phyloP scores from a whole-genome alignment of 2,797 vertebrate genomes.

The Megaceryle alcyon region DNA sequence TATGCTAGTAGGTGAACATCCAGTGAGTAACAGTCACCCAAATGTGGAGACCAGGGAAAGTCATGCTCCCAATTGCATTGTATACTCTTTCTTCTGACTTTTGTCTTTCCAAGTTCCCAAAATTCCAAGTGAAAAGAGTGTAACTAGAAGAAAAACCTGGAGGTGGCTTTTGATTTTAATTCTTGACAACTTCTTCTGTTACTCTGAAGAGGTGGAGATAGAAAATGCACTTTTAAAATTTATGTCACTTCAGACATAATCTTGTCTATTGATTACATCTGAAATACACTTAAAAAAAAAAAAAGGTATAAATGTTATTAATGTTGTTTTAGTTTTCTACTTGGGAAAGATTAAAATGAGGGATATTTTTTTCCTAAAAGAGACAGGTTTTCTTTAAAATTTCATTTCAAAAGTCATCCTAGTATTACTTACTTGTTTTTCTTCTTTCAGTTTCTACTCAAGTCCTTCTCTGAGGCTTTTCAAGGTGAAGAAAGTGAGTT shows the following conservation, averaged over 20 bases:
- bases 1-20: neutral
- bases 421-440: neutral
- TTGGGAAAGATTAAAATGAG: slow-evolving; percentile 16
- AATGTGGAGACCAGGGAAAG: neutral
- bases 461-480: neutral
- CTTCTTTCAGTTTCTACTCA: neutral
- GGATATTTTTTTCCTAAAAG: neutral
- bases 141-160: neutral
- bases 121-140: neutral
- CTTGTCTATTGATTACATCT: neutral
- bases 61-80: too few relatives aligned
- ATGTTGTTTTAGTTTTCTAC: slow-evolving; percentile 25
- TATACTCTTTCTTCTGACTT: neutral
- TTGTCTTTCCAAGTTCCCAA: neutral
- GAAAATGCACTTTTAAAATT: neutral
- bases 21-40: neutral
- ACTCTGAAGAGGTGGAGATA: neutral
- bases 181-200: neutral
- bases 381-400: neutral
- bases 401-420: neutral
- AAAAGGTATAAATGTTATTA: slow-evolving; percentile 3
- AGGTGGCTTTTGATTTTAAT: neutral
- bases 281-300: neutral
- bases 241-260: neutral
- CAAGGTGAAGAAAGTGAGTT: neutral